Conservation (phyloP, 2,888 invertebrate species). For the Oscheius myriophilus region DNA sequence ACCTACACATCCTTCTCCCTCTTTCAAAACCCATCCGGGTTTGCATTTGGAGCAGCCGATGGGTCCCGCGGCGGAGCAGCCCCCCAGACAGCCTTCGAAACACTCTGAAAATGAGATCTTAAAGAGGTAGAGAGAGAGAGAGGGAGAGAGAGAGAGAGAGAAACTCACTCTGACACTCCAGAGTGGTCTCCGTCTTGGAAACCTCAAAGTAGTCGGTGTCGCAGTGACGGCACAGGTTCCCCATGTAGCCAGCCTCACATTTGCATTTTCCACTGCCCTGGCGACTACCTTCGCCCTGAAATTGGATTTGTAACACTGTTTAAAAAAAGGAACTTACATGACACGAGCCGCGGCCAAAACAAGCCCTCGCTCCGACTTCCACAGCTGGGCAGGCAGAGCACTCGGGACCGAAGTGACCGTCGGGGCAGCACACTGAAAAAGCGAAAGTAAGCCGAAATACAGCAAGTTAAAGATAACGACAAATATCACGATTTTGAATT, state of each 20-base stretch:
- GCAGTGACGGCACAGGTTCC: constrained; percentile 84
- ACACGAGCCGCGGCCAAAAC: constrained; percentile 85
- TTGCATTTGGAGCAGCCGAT: constrained; percentile 63
- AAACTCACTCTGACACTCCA: constrained; percentile 58
- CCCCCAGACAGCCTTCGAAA: constrained; percentile 66
- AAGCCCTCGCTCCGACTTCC: constrained; percentile 78
- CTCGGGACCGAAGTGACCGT: constrained; percentile 83
- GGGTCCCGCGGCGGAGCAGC: constrained; percentile 56
- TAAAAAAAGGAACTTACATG: constrained; percentile 72
- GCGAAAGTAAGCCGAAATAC: not conserved
- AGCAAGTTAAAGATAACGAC: not conserved
- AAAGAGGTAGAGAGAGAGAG: not conserved
- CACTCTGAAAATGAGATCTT: constrained; percentile 57
- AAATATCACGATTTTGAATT: not conserved
- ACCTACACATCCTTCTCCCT: constrained; percentile 62
- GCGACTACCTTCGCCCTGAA: constrained; percentile 85
- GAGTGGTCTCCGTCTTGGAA: constrained; percentile 31
- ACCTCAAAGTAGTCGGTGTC: constrained; percentile 71
- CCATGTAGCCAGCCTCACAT: constrained; percentile 85
- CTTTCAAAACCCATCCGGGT: constrained; percentile 59
- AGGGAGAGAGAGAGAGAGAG: too few species aligned
- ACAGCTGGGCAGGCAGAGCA: constrained; percentile 84
- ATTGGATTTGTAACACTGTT: constrained; percentile 14
- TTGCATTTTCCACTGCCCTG: constrained; percentile 90
- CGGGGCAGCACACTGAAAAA: constrained; percentile 82